A percentile compares a stretch with the other conserved stretches of the same genome.
Evolutionary conservation across 2,888 invertebrate species (phyloP).

Genomic region (Aphodius granarius): DNA sequence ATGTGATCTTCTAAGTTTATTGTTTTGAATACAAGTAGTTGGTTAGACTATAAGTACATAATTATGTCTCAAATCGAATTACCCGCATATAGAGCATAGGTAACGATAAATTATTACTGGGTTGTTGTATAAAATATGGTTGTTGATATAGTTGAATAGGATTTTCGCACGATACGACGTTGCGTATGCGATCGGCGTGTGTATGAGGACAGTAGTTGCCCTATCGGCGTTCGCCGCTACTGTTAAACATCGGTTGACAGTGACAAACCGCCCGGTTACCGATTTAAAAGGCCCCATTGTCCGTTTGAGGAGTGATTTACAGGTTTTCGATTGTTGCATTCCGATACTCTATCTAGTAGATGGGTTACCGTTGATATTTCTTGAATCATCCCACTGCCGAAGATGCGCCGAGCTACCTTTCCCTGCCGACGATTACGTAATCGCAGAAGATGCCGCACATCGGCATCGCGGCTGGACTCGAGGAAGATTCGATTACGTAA

Average conservation of each 20-base stretch:
- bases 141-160: background rate
- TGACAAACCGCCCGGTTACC: constrained; percentile 9
- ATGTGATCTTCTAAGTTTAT: no score
- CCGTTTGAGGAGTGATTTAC: constrained; percentile 15
- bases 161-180: background rate
- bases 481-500: background rate
- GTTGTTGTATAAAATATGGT: background rate
- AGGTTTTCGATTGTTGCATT: constrained; percentile 9
- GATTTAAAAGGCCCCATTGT: constrained; percentile 19
- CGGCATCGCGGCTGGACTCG: background rate
- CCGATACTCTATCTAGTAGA: background rate
- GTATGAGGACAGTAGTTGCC: background rate
- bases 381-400: background rate
- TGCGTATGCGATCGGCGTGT: background rate
- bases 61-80: background rate
- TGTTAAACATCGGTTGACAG: constrained; percentile 5
- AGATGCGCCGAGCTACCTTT: background rate
- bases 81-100: background rate
- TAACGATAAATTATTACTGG: background rate
- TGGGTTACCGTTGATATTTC: background rate
- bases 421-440: background rate
- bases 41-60: background rate
- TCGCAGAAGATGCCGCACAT: background rate
- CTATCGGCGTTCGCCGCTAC: background rate
- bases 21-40: no score